Percentiles rank a stretch among this genome's conserved stretches.
Conservation (phyloP, 2,888 invertebrate genomes). For the Ichneumon xanthorius region DNA sequence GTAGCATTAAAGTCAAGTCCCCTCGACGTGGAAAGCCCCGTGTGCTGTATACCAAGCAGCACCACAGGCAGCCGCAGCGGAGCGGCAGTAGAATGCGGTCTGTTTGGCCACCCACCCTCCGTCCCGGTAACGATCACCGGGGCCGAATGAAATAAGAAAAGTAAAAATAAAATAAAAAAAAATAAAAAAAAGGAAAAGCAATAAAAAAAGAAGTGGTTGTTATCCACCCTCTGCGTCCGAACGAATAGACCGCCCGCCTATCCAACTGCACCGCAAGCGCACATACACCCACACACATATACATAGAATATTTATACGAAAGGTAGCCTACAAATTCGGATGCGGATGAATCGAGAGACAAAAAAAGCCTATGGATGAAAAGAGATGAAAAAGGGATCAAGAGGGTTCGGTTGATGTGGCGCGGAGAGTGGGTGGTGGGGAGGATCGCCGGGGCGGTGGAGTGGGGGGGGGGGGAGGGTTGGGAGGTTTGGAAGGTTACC, state of each 20-base stretch:
- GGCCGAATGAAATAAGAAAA: constrained; percentile 65
- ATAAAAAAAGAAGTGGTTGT: constrained; percentile 29
- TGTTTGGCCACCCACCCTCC: constrained; percentile 58
- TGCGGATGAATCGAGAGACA: constrained; percentile 6
- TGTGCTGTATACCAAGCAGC: constrained; percentile 15
- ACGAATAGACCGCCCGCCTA: constrained; percentile 50
- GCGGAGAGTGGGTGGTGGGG: too few species aligned
- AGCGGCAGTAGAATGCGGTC: constrained; percentile 49
- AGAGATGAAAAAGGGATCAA: constrained; percentile 21
- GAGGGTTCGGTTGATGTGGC: background rate
- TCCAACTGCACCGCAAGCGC: background rate
- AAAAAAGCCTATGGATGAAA: constrained; percentile 3
- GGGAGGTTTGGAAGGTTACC: background rate
- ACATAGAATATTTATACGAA: background rate
- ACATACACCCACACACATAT: too few species aligned
- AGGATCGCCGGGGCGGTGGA: background rate
- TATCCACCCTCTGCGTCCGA: constrained; percentile 41
- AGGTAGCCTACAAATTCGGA: background rate
- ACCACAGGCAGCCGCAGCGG: constrained; percentile 24
- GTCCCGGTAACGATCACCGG: constrained; percentile 66
- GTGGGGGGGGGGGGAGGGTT: background rate
- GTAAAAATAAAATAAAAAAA: constrained; percentile 15
- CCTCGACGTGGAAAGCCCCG: constrained; percentile 35
- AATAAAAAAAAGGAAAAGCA: background rate
- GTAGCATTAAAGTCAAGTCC: constrained; percentile 20